Evolutionary conservation across 2,888 invertebrate species (phyloP).

Genomic region (Resseliella maxima): DNA sequence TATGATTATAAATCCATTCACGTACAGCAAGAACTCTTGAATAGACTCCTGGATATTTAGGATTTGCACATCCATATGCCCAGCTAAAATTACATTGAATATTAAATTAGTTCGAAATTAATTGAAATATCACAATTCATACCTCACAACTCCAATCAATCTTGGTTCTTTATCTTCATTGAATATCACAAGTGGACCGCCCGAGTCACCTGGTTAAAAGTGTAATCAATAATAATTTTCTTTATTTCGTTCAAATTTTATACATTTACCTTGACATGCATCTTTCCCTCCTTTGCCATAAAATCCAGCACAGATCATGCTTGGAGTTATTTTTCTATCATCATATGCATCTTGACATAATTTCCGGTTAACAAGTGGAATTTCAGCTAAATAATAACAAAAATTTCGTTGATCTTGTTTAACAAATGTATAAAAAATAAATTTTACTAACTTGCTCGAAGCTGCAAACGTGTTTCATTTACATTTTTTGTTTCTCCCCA

Average conservation of each 20-base stretch:
- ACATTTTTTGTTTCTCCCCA: neutral
- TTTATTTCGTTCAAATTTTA: no score
- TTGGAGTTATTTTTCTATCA: conserved; percentile 67
- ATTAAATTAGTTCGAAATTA: no score
- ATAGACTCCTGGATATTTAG: neutral
- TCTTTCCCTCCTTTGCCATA: conserved; percentile 70
- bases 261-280: conserved; percentile 56
- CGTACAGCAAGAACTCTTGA: neutral
- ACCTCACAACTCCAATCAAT: neutral
- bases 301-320: conserved; percentile 74
- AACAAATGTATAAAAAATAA: neutral
- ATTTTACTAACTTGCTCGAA: neutral
- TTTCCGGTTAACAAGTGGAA: conserved; percentile 70
- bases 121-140: no score
- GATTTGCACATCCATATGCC: neutral
- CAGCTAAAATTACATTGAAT: no score
- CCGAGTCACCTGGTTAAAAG: no score
- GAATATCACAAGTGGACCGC: neutral
- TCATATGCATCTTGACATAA: conserved; percentile 69
- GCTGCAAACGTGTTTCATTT: neutral
- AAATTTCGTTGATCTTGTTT: neutral
- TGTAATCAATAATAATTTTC: no score
- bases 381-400: conserved; percentile 58
- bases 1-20: neutral
- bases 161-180: neutral